Base-by-base conservation (phyloP, 2,888 invertebrate species). In the Busseola fusca region DNA sequence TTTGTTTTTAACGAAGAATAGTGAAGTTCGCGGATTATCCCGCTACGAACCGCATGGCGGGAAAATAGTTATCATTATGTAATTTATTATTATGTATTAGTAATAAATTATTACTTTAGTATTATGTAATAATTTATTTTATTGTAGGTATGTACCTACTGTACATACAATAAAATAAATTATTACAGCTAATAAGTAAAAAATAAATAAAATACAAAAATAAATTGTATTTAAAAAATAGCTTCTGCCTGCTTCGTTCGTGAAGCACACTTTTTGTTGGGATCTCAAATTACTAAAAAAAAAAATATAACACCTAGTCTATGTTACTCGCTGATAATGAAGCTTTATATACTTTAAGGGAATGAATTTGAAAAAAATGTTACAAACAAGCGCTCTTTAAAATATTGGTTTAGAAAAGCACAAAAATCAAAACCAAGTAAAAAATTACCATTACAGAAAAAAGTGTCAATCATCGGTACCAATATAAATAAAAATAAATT, bases 11-110 rank as follows among this genome's bases (percentile, higher is more conserved):
- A 52, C 54, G 45, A 58, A 64, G 60, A 34, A 62, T 56, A 9
- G 25, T 64, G 34, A 40, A 58, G 9, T 57, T 74, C 60, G 25
- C 30, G 58, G 66, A 67, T 73, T 65, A 69, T 58, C 58, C 66
- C 40, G 16, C 27, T 58, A 45, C 45, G 50, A 68, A 74, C 50
- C 64, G n/a, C 57, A 62, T 27, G 42, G 50, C 27, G 45, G 21
- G 6, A 64, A 62, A 64, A 30, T 66, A n/a, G 21, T 30, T 48
- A 40, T n/a, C 16, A 12, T 27, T 40, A 50, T 62, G 37, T 18
- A 21, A 52, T 34, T 71, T 14, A 37, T 64, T 62, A 27, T n/a
- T n/a, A n/a, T n/a, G n/a, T n/a, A n/a, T n/a, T n/a, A n/a, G n/a
- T n/a, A n/a, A n/a, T n/a, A n/a, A n/a, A n/a, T n/a, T n/a, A n/a